Evolutionary conservation across 2,888 invertebrate genomes (phyloP).

Genomic region (Troilus luridus): DNA sequence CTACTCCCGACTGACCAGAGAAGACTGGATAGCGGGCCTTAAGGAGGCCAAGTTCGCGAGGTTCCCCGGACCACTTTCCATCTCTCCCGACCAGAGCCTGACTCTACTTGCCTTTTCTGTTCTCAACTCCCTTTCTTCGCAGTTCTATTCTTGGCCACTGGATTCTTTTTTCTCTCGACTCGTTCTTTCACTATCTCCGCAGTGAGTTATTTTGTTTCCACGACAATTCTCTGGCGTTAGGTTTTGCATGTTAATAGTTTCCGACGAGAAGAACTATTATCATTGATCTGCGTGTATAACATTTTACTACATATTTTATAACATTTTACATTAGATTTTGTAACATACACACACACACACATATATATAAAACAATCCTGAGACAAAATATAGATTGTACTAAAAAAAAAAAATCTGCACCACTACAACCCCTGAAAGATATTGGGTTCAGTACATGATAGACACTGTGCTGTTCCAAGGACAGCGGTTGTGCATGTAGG

Average conservation of each 20-base stretch:
- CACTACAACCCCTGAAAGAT: too few species aligned
- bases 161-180: background rate
- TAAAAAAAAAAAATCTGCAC: too few species aligned
- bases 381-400: too few species aligned
- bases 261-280: background rate
- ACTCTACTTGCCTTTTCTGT: slow-evolving; percentile 40
- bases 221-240: background rate
- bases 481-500: too few species aligned
- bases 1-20: background rate
- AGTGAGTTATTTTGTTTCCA: background rate
- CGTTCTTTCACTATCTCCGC: background rate
- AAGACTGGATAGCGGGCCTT: background rate
- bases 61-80: slow-evolving; percentile 16
- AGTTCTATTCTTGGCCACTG: background rate
- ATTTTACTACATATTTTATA: too few species aligned
- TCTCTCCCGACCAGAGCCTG: slow-evolving; percentile 1
- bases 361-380: too few species aligned
- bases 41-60: slow-evolving; percentile 7
- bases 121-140: slow-evolving; percentile 18
- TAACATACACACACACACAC: too few species aligned
- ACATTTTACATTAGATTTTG: too few species aligned
- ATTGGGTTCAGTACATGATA: too few species aligned
- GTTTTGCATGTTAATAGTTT: background rate
- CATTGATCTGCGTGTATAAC: too few species aligned
- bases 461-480: too few species aligned